Percentiles rank a stretch among this genome's conserved stretches.
Conservation (phyloP, 2,113 vertebrate genomes). For the Porphyrio hochstetteri region DNA sequence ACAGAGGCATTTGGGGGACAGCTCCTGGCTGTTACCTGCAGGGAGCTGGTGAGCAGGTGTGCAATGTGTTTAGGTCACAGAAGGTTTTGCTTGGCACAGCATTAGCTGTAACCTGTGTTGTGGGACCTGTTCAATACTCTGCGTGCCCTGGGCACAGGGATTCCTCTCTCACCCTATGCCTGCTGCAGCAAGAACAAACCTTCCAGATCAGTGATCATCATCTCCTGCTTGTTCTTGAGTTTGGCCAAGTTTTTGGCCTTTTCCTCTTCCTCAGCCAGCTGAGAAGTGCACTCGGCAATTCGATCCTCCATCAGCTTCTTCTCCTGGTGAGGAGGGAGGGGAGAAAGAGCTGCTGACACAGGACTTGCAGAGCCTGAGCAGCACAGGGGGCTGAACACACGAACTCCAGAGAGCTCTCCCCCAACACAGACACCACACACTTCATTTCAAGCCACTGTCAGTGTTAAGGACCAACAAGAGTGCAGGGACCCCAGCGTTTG, state of each 20-base stretch:
- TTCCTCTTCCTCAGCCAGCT: slow-evolving; percentile 96
- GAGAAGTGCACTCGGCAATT: slow-evolving; percentile 89
- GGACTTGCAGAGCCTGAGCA: neutral
- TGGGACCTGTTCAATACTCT: neutral
- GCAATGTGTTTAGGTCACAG: neutral
- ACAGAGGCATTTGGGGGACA: accelerated
- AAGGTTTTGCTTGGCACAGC: neutral
- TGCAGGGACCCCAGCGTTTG: neutral
- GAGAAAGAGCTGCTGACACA: neutral
- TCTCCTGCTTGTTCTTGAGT: slow-evolving; percentile 97
- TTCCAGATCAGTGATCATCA: slow-evolving; percentile 98
- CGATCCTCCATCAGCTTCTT: slow-evolving; percentile 95
- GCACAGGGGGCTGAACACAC: neutral
- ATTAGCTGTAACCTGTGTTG: too few species aligned
- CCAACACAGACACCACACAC: neutral
- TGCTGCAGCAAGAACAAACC: slow-evolving; percentile 73
- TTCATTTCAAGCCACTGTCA: neutral
- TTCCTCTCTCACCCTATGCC: neutral
- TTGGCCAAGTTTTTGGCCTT: slow-evolving; percentile 97
- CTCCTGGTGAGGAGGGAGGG: slow-evolving; percentile 77
- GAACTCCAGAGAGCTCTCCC: neutral
- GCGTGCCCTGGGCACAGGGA: neutral
- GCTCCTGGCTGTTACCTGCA: neutral
- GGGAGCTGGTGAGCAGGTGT: neutral
- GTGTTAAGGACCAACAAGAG: neutral